Evolutionary conservation across 2,797 vertebrate genomes (phyloP), one percentile per base, ranked within the genome.

Genomic region (Antennarius maculatus): DNA sequence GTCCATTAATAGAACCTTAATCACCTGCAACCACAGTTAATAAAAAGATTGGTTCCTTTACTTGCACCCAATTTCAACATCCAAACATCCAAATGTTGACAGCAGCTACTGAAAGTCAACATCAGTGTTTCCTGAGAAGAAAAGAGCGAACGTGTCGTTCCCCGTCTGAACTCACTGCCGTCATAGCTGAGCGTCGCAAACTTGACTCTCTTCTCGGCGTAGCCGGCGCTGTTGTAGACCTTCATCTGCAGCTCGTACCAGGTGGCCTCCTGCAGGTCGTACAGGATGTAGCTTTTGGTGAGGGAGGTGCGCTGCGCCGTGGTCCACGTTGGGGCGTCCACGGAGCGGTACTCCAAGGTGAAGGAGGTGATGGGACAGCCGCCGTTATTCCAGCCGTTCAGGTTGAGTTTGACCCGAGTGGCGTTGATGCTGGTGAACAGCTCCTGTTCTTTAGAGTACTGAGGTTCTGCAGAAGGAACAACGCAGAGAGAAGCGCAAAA

Each of bases 201-300:
- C 86, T 95, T 96, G 79, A 96, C 92, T 53, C 95, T 96, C 86
- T 97, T 98, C 93, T 99, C 97, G 0, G 96, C 95, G 2, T 96
- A 95, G 73, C 97, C 97, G 0, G 97, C 97, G 6, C 97, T 98
- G 93, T 98, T 99, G 92, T 95, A 97, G 67, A 96, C 96, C 42
- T 96, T 94, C 96, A 98, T 98, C 72, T 96, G 96, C 73, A 99
- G 93, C 91, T 98, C 96, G 0, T 98, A 98, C 97, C 97, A 99
- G 4, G 96, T 97, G 82, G 96, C 96, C 63, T 98, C 97, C 88
- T 97, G 96, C 71, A 99, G 94, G 86, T 98, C 96, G 0, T 96
- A 96, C 23, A 99, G 88, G 49, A 95, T 95, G 90, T 97, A 98
- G 53, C 96, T 98, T 81, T 98, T 98, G n/a, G 96, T 97, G 41